Evolutionary conservation across 2,888 invertebrate genomes (phyloP).

Genomic region (Xestia xanthographa): DNA sequence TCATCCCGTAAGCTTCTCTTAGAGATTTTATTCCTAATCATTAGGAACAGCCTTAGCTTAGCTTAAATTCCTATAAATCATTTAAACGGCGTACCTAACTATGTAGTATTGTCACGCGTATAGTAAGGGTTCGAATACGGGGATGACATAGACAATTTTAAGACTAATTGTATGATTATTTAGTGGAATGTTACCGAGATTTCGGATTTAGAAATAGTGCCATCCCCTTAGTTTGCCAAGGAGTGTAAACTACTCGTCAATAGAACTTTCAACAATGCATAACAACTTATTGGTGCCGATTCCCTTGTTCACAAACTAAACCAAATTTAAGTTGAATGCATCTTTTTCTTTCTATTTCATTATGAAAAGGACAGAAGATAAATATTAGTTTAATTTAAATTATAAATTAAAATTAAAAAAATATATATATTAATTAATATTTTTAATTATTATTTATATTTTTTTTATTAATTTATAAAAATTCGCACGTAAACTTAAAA

Average conservation of each 20-base stretch:
- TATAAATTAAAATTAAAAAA: too few relatives aligned
- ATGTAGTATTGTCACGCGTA: constrained; percentile 33
- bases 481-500: too few relatives aligned
- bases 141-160: constrained; percentile 15
- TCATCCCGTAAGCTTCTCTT: constrained; percentile 27
- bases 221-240: constrained; percentile 46
- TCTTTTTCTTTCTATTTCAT: too few relatives aligned
- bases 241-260: constrained; percentile 35
- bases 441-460: too few relatives aligned
- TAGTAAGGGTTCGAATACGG: background rate
- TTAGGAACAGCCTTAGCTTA: constrained; percentile 70
- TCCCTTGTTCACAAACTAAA: too few relatives aligned
- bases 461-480: too few relatives aligned
- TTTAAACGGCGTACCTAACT: constrained; percentile 45
- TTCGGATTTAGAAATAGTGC: constrained; percentile 17
- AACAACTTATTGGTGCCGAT: too few relatives aligned
- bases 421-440: too few relatives aligned
- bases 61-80: constrained; percentile 68
- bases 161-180: constrained; percentile 10
- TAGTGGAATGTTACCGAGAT: background rate
- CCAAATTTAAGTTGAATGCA: too few relatives aligned
- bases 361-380: too few relatives aligned
- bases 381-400: too few relatives aligned
- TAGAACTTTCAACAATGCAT: constrained; percentile 5
- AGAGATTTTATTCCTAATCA: constrained; percentile 54